These are phyloP conservation scores for Euspilapteryx auroguttella DNA, from an alignment of 2,888 invertebrate species.

Conservation along the genomic window DNA sequence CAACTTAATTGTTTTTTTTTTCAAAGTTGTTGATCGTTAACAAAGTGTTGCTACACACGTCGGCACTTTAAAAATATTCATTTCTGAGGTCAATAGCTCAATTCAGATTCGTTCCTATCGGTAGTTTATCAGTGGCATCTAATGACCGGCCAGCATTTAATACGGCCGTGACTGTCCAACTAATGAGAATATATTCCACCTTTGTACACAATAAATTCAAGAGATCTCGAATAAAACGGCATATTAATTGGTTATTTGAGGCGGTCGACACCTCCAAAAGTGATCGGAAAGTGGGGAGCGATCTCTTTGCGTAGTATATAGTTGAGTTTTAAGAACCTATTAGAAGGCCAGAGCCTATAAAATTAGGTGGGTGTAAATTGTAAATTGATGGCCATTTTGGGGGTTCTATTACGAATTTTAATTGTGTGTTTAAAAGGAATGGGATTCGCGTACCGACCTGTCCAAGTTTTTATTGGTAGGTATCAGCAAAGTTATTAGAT, in stretches of 20 bases:
- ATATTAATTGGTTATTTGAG: conserved; percentile 56
- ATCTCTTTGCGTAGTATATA: too few relatives aligned
- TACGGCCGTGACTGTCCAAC: conserved; percentile 45
- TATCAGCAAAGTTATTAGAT: too few relatives aligned
- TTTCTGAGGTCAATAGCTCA: conserved; percentile 34
- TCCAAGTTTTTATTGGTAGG: too few relatives aligned
- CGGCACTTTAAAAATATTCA: conserved; percentile 21
- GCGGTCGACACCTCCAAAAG: conserved; percentile 32
- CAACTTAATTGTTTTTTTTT: conserved; percentile 29
- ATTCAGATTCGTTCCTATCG: conserved; percentile 31
- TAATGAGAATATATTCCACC: conserved; percentile 52
- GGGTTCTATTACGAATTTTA: conserved; percentile 20
- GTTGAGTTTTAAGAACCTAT: conserved; percentile 19
- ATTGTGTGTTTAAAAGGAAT: conserved; percentile 17
- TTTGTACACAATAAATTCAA: conserved; percentile 45
- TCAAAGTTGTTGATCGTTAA: too few relatives aligned
- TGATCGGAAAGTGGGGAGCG: too few relatives aligned
- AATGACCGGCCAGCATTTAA: conserved; percentile 44
- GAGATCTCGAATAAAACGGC: conserved; percentile 40
- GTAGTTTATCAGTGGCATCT: conserved; percentile 43
- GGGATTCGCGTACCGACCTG: too few relatives aligned
- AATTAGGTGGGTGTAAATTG: conserved; percentile 31
- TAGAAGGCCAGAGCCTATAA: conserved; percentile 19
- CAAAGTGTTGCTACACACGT: too few relatives aligned
- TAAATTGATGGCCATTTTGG: conserved; percentile 17